phyloP scores from a whole-genome alignment of 2,888 invertebrate genomes.

The Limnephilus marmoratus region DNA sequence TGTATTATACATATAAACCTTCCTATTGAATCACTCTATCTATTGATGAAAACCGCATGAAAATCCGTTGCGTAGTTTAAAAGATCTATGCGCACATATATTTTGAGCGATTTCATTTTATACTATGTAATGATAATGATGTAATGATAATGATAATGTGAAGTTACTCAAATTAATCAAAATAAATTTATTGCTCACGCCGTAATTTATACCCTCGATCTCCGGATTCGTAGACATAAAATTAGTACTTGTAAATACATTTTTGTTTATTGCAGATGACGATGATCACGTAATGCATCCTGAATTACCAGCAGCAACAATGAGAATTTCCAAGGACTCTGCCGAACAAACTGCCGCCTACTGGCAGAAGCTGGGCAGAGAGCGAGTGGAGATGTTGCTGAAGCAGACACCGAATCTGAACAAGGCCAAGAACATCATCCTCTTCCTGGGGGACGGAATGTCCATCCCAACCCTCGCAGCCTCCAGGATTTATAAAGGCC shows the following conservation, averaged over 20 bases:
- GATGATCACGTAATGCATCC: slow-evolving; percentile 21
- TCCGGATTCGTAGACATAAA: too few relatives aligned
- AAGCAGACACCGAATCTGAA: slow-evolving; percentile 70
- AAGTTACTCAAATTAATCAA: too few relatives aligned
- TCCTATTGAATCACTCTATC: too few relatives aligned
- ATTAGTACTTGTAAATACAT: not conserved
- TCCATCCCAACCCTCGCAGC: slow-evolving; percentile 83
- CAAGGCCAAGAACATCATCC: slow-evolving; percentile 79
- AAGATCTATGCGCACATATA: too few relatives aligned
- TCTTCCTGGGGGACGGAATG: slow-evolving; percentile 88
- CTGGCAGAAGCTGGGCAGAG: slow-evolving; percentile 75
- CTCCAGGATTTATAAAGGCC: slow-evolving; percentile 81
- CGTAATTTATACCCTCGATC: too few relatives aligned
- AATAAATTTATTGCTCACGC: too few relatives aligned
- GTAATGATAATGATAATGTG: too few relatives aligned
- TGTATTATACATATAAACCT: too few relatives aligned
- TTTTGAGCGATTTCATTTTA: too few relatives aligned
- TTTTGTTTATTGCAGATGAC: not conserved
- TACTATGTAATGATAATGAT: too few relatives aligned
- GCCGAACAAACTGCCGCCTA: slow-evolving; percentile 68
- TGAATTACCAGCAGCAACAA: not conserved
- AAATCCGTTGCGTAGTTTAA: too few relatives aligned
- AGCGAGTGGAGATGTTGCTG: slow-evolving; percentile 71
- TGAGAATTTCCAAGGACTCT: not conserved
- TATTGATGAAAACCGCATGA: too few relatives aligned